Percentiles rank a stretch among this genome's conserved stretches.
Conservation (phyloP, 30 jellyfish, hydroid and myxozoan genomes). For the Turritopsis dohrnii region DNA sequence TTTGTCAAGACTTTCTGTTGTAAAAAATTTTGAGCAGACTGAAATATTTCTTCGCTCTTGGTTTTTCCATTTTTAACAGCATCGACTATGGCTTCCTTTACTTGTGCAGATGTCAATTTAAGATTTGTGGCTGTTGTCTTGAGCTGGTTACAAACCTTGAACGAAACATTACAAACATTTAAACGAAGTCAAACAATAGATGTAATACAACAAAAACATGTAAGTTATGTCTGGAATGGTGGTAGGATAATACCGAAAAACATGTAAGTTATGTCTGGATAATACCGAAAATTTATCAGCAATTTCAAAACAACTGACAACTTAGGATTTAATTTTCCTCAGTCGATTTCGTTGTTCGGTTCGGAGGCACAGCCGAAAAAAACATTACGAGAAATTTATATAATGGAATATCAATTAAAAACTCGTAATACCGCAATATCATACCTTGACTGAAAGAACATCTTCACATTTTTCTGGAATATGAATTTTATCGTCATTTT, state of each 20-base stretch:
- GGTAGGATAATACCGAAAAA: too few species aligned
- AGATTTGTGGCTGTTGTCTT: conserved; percentile 53
- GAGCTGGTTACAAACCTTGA: conserved; percentile 43
- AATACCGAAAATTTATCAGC: too few species aligned
- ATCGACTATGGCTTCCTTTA: conserved; percentile 63
- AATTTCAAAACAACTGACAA: too few species aligned
- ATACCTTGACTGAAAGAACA: conserved; percentile 46
- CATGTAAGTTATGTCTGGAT: too few species aligned
- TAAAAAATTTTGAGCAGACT: conserved; percentile 46
- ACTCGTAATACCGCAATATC: conserved; percentile 47
- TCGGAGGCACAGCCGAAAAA: not conserved
- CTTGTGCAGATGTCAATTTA: conserved; percentile 46
- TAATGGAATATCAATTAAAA: conserved; percentile 43
- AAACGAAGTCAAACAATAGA: not conserved
- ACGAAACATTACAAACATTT: not conserved
- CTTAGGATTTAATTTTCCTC: too few species aligned
- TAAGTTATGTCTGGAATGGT: not conserved
- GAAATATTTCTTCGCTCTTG: conserved; percentile 38
- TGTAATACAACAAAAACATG: not conserved
- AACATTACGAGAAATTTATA: conserved; percentile 31
- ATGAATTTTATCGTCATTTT: not conserved
- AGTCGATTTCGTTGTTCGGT: too few species aligned
- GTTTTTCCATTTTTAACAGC: conserved; percentile 59
- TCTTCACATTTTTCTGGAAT: conserved; percentile 76
- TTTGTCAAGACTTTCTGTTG: conserved; percentile 47